phyloP scores from a whole-genome alignment of 1,140 invertebrate species.

The Oncopodura yosiiana region DNA sequence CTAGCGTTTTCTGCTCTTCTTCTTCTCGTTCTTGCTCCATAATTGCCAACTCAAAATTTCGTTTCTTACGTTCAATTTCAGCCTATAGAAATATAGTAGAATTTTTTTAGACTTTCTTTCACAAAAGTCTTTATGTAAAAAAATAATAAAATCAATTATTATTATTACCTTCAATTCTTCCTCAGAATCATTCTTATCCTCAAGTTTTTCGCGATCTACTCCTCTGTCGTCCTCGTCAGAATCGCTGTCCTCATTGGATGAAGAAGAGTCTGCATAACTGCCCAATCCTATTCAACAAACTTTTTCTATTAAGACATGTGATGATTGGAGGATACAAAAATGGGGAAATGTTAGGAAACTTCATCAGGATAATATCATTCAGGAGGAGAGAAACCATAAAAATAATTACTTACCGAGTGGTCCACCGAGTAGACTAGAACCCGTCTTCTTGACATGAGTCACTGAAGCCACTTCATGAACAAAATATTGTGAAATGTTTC shows the following conservation, averaged over 20 bases:
- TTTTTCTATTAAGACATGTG: neutral
- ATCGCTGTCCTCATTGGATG: neutral
- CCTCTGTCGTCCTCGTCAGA: conserved; percentile 1
- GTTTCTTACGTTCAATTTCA: conserved; percentile 25
- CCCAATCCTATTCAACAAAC: conserved; percentile 13
- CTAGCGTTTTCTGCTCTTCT: neutral
- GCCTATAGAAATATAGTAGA: conserved; percentile 17
- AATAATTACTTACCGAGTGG: conserved; percentile 24
- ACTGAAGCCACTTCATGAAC: conserved; percentile 29
- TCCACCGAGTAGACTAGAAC: conserved; percentile 26
- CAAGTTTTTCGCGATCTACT: neutral
- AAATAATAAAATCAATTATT: neutral
- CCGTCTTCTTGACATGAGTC: conserved; percentile 17
- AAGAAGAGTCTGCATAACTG: conserved; percentile 17
- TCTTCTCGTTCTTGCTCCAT: neutral
- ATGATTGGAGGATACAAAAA: neutral
- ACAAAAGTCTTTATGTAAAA: too few relatives aligned
- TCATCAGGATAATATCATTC: neutral
- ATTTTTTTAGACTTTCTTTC: too few relatives aligned
- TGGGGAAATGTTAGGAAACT: neutral
- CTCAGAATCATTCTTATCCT: conserved; percentile 17
- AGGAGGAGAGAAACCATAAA: neutral
- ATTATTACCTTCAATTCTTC: conserved; percentile 20
- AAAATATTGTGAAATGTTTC: conserved; percentile 23
- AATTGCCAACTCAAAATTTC: conserved; percentile 12